Evolutionary conservation across 2,113 vertebrate species (phyloP).

Genomic region (Sphyrna mokarran): DNA sequence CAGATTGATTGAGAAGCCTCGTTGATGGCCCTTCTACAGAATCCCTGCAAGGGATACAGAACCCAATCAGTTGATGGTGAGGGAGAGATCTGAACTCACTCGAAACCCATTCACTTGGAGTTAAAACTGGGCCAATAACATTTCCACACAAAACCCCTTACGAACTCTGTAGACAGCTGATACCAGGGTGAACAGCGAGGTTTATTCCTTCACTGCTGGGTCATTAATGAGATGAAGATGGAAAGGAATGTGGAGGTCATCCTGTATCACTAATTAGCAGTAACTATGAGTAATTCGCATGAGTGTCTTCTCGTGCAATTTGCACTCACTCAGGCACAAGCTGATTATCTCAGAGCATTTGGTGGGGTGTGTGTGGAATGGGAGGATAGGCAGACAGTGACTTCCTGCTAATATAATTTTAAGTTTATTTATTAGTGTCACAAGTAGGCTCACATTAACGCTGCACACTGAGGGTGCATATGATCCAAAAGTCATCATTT

Average conservation of each 20-base stretch:
- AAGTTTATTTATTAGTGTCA: no score
- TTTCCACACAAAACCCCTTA: not conserved
- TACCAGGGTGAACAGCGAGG: no score
- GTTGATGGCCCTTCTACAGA: not conserved
- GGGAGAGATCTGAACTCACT: no score
- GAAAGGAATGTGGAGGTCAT: not conserved
- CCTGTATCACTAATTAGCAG: not conserved
- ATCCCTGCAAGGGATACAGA: not conserved
- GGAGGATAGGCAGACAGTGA: not conserved
- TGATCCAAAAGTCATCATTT: no score
- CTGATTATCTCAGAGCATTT: not conserved
- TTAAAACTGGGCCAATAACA: no score
- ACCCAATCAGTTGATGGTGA: not conserved
- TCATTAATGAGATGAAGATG: no score
- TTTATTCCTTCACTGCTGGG: no score
- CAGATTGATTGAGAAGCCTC: not conserved
- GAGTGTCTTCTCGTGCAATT: not conserved
- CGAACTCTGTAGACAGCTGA: not conserved
- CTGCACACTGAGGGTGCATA: no score
- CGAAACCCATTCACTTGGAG: no score
- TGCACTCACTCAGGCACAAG: not conserved
- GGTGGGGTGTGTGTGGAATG: no score
- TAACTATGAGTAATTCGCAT: not conserved
- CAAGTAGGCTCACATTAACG: no score
- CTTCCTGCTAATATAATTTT: not conserved